These are phyloP conservation scores for Apeltes quadracus DNA, from an alignment of 2,113 vertebrate genomes.

Conservation along the genomic window DNA sequence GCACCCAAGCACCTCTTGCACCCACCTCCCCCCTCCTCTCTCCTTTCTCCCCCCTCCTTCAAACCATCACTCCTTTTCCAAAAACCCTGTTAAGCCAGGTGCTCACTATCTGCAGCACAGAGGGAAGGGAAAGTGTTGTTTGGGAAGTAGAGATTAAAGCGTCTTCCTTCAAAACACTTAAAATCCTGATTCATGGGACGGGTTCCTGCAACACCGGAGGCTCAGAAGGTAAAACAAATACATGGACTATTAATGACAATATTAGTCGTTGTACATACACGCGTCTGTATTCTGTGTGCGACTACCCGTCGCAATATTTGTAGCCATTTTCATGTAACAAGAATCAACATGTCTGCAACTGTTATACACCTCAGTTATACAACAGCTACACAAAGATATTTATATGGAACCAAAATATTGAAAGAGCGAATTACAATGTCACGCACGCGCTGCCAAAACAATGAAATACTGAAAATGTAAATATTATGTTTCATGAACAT, in stretches of 20 bases:
- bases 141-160: background rate
- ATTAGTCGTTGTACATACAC: background rate
- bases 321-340: slow-evolving; percentile 6
- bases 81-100: slow-evolving; percentile 57
- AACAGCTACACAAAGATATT: background rate
- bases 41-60: background rate
- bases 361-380: slow-evolving; percentile 9
- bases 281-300: background rate
- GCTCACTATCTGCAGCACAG: slow-evolving; percentile 21
- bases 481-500: slow-evolving; percentile 24
- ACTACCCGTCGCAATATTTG: background rate
- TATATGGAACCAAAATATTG: background rate
- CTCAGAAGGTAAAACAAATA: background rate
- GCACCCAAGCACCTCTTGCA: background rate
- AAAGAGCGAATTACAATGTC: background rate
- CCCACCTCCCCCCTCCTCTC: background rate
- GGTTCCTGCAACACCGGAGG: background rate
- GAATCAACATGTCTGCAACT: slow-evolving; percentile 3
- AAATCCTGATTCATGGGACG: background rate
- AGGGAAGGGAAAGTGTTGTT: background rate
- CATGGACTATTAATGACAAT: background rate
- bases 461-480: slow-evolving; percentile 12
- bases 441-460: background rate
- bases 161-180: background rate
- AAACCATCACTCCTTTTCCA: slow-evolving; percentile 2